Evolutionary conservation across 1,140 invertebrate species (phyloP).

Genomic region (Melipona quadrifasciata): DNA sequence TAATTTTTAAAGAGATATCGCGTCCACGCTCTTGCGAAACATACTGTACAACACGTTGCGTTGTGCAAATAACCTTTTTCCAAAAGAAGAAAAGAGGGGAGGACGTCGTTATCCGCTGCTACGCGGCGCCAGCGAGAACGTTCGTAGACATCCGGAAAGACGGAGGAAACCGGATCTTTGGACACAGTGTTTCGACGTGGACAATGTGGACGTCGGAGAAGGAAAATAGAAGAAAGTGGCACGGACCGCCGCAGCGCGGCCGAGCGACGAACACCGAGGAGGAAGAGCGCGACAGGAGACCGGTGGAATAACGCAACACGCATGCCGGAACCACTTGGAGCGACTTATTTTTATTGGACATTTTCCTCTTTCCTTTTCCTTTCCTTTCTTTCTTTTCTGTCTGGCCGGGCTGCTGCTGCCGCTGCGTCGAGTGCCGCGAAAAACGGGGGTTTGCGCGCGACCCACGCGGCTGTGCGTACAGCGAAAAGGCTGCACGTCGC

Average conservation of each 20-base stretch:
- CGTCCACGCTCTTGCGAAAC: too few species aligned
- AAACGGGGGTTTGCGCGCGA: conserved; percentile 46
- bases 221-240: not conserved
- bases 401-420: conserved; percentile 34
- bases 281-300: conserved; percentile 7
- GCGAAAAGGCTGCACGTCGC: conserved; percentile 47
- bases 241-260: not conserved
- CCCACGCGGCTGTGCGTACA: conserved; percentile 22
- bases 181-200: too few species aligned
- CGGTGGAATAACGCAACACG: conserved; percentile 21
- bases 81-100: not conserved
- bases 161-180: not conserved
- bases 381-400: conserved; percentile 42
- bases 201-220: not conserved
- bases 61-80: too few species aligned
- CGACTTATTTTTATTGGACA: conserved; percentile 69
- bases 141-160: not conserved
- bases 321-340: conserved; percentile 62
- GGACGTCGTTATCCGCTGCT: too few species aligned
- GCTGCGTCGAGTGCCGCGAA: conserved; percentile 43
- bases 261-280: conserved; percentile 26
- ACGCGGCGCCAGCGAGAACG: not conserved
- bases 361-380: conserved; percentile 41
- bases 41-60: too few species aligned
- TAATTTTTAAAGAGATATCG: too few species aligned